Evolutionary conservation across 2,113 vertebrate genomes (phyloP), one percentile per base, ranked within the genome.

Genomic region (Microtus richardsoni): DNA sequence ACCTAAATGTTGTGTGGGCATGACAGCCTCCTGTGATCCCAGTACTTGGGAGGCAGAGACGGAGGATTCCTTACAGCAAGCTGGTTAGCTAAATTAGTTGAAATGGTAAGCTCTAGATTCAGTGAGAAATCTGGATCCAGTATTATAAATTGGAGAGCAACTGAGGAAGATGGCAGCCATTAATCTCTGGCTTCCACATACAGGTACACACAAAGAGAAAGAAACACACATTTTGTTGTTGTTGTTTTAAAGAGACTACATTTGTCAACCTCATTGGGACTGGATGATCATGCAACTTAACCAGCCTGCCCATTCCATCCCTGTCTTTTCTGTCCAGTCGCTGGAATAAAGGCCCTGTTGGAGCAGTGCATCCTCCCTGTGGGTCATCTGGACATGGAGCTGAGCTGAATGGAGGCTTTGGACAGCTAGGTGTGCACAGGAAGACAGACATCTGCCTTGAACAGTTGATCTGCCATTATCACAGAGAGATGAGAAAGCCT

Each of bases 291-390:
- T 5, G 2, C 0, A 22, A 36, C 66, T 75, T n/a, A 9, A 3
- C 4, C 24, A 54, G 49, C 7, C 58, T 36, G 24, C 1, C 2
- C 2, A 0, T 7, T 30, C n/a, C 58, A 66, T 47, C 28, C 54
- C 44, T n/a, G 36, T 30, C 47, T 30, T 39, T 54, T 58, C 24
- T 11, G 2, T 60, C 33, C 13, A 2, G 12, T 22, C 3, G 28
- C 4, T 14, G n/a, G 60, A 52, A 71, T 12, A 9, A 16, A 39
- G 39, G 39, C 44, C 24, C 24, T 24, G 1, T 17, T 19, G 1
- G 24, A 28, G 49, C 2, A 2, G 13, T 39, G 8, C 0, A 0
- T 5, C 12, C 21, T n/a, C 26, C 62, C 77, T 24, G 64, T 1
- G 36, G 33, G n/a, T 49, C 47, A 12, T 17, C 14, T 44, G 22